Evolutionary conservation across 1,140 invertebrate genomes (phyloP), one percentile per base, ranked within the genome.

Genomic region (Antheraea pernyi): DNA sequence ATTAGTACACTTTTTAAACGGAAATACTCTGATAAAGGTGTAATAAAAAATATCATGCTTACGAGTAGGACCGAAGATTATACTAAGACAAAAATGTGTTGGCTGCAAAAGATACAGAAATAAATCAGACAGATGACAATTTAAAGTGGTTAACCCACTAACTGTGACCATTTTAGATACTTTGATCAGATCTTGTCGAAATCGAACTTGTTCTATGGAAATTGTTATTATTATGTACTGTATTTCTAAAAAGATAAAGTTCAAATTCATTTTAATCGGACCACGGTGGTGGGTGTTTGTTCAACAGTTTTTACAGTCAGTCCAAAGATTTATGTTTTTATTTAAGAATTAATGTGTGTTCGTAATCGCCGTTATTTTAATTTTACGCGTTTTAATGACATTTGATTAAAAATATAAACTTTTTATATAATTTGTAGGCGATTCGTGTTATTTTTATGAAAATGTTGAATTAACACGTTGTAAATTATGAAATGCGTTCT

Each of bases 91-190:
- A 91, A 91, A 91, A 91, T 88, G 88, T 89, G 88, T 89, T 89
- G 84, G 82, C 83, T 86, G 84, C 86, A 84, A 87, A 86, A 91
- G 89, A 91, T 86, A 92, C 86, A 91, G 89, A 93, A 92, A 93
- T 93, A 93, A 93, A 93, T 93, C 92, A 93, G 88, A 83, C 85
- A 87, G 91, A 93, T 93, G 92, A 93, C 92, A 93, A 92, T 93
- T 93, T 93, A 93, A 93, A 93, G 92, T 93, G 92, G 92, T 91
- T 91, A 91, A 91, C 91, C 92, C 89, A 92, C 89, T 91, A 89
- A 91, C 90, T 92, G 89, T 92, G 89, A 92, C 92, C 91, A 92
- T 92, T 93, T 92, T 92, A 93, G 91, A 92, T 91, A 85, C 89
- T 89, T 88, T 89, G 89, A 90, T 89, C 85, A 90, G 83, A 92